Percentiles rank a stretch among this genome's conserved stretches.
These are phyloP conservation scores for Brachynemurus nebulosus DNA, from an alignment of 2,888 invertebrate species.

Conservation along the genomic window DNA sequence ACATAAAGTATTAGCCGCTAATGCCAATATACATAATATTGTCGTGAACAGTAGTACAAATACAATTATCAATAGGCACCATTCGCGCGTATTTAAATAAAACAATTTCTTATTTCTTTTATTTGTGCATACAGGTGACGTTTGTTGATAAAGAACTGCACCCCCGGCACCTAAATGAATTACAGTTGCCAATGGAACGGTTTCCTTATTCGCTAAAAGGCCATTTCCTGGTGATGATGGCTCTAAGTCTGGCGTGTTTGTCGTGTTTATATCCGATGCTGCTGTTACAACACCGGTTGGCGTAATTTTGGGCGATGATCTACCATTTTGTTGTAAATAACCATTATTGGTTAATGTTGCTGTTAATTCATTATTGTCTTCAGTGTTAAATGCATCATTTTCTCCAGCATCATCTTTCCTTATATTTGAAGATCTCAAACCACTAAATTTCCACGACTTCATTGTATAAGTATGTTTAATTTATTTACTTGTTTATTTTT, in stretches of 20 bases:
- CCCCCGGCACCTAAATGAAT: conserved; percentile 2
- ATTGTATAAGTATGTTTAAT: no score
- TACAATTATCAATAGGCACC: neutral
- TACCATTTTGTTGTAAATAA: conserved; percentile 6
- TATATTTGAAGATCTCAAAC: no score
- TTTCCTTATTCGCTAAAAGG: neutral
- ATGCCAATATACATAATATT: neutral
- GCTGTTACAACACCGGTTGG: no score
- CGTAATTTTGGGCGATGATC: no score
- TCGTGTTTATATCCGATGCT: neutral
- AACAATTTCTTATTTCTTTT: conserved; percentile 3
- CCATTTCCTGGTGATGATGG: neutral
- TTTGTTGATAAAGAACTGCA: neutral
- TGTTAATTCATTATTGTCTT: no score
- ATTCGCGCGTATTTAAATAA: neutral
- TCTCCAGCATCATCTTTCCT: no score
- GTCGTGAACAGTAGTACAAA: neutral
- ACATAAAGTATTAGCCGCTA: no score
- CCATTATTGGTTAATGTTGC: neutral
- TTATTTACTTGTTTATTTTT: no score
- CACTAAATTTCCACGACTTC: no score
- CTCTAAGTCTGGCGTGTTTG: neutral
- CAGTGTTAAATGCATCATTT: no score
- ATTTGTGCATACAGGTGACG: conserved; percentile 2
- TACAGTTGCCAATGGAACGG: conserved; percentile 5